These are phyloP conservation scores for Baronia brevicornis DNA, from an alignment of 2,888 invertebrate species.

Conservation along the genomic window DNA sequence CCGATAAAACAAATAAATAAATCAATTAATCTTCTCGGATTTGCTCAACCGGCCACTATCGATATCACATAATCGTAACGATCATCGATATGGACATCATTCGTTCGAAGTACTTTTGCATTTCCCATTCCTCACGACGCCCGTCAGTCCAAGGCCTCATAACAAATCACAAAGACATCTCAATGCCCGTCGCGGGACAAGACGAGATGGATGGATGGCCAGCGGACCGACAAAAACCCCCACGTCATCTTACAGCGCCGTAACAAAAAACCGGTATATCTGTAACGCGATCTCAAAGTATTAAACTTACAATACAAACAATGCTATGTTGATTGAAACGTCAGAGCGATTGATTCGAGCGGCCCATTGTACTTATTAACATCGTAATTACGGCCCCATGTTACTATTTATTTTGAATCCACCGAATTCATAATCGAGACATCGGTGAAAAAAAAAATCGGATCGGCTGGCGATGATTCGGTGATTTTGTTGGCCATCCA, in stretches of 20 bases:
- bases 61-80: no score
- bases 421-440: conserved; percentile 63
- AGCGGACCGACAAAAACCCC: conserved; percentile 42
- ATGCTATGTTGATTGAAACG: conserved; percentile 73
- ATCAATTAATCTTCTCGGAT: no score
- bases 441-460: conserved; percentile 47
- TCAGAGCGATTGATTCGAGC: conserved; percentile 68
- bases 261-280: conserved; percentile 53
- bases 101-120: no score
- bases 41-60: no score
- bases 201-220: conserved; percentile 40
- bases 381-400: conserved; percentile 67
- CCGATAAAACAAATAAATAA: no score
- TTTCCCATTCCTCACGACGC: no score
- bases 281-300: conserved; percentile 71
- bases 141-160: conserved; percentile 46
- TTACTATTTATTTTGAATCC: conserved; percentile 69
- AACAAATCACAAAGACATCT: conserved; percentile 57
- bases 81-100: no score
- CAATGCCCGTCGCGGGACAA: conserved; percentile 50
- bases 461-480: conserved; percentile 60
- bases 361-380: conserved; percentile 66
- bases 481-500: conserved; percentile 41
- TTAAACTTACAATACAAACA: conserved; percentile 73
- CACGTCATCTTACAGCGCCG: conserved; percentile 27